Evolutionary conservation across 2,797 vertebrate genomes (phyloP).

Genomic region (Geotrypetes seraphini): DNA sequence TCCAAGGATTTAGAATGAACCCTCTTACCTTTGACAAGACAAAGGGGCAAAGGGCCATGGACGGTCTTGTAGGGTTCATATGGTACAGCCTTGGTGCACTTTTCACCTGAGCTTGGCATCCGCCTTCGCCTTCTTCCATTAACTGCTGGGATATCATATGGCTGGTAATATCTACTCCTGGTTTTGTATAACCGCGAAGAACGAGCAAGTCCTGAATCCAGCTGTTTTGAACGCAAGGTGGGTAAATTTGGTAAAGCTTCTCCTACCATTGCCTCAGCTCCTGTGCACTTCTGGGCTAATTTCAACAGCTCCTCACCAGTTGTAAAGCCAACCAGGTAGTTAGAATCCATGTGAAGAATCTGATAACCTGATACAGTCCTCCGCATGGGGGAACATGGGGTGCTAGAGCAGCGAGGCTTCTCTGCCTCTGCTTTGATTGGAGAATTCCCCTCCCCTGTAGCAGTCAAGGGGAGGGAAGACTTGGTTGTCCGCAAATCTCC

Average conservation of each 20-base stretch:
- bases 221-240: slow-evolving; percentile 54
- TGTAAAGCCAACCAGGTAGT: slow-evolving; percentile 88
- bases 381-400: slow-evolving; percentile 84
- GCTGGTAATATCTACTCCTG: slow-evolving; percentile 83
- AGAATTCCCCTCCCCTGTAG: slow-evolving; percentile 55
- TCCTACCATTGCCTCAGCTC: slow-evolving; percentile 56
- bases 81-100: slow-evolving; percentile 67
- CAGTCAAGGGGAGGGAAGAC: slow-evolving; percentile 60
- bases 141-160: slow-evolving; percentile 81
- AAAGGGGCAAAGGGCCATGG: slow-evolving; percentile 76
- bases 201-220: slow-evolving; percentile 65
- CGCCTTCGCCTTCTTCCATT: slow-evolving; percentile 76
- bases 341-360: slow-evolving; percentile 94
- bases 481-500: slow-evolving; percentile 69
- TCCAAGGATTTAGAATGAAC: slow-evolving; percentile 90
- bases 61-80: slow-evolving; percentile 67
- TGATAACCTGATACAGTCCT: slow-evolving; percentile 82
- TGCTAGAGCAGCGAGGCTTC: slow-evolving; percentile 86
- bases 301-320: slow-evolving; percentile 91
- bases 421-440: slow-evolving; percentile 63
- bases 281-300: slow-evolving; percentile 74
- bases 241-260: slow-evolving; percentile 49
- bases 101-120: slow-evolving; percentile 90
- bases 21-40: slow-evolving; percentile 84
- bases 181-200: slow-evolving; percentile 75